Evolutionary conservation across 2,797 vertebrate species (phyloP).

Genomic region (Gila robusta): DNA sequence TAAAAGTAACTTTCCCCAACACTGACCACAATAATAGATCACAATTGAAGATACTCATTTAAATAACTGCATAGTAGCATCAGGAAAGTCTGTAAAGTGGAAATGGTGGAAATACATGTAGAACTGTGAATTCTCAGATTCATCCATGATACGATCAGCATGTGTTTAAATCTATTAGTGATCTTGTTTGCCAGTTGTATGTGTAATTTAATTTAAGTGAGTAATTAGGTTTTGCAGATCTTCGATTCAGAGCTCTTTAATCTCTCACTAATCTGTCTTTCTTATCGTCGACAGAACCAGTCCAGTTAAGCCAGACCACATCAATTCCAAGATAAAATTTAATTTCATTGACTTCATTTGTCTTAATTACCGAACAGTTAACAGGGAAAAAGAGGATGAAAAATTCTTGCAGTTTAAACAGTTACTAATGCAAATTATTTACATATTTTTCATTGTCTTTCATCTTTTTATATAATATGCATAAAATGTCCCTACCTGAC

Average conservation of each 20-base stretch:
- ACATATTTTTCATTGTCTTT: not conserved
- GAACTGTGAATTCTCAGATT: not conserved
- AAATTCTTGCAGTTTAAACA: not conserved
- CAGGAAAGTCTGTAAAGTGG: not conserved
- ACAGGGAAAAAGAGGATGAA: not conserved
- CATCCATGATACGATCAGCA: constrained; percentile 33
- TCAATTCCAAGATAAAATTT: constrained; percentile 43
- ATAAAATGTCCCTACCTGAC: not conserved
- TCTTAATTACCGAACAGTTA: constrained; percentile 44
- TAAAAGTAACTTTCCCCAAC: not conserved
- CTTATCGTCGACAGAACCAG: constrained; percentile 44
- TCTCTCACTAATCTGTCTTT: constrained; percentile 51
- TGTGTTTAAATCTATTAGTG: constrained; percentile 12
- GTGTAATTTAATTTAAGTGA: constrained; percentile 43
- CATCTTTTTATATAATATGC: not conserved
- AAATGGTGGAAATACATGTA: not conserved
- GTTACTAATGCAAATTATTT: not conserved
- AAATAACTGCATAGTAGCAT: not conserved
- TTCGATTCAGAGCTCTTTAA: constrained; percentile 40
- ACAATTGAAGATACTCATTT: not conserved
- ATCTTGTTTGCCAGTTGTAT: constrained; percentile 32
- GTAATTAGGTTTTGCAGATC: constrained; percentile 29
- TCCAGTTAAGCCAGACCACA: constrained; percentile 24
- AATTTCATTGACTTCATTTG: constrained; percentile 30
- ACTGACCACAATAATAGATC: not conserved